Evolutionary conservation across 2,113 vertebrate species (phyloP), one percentile per base, ranked within the genome.

Genomic region (Psophia crepitans): DNA sequence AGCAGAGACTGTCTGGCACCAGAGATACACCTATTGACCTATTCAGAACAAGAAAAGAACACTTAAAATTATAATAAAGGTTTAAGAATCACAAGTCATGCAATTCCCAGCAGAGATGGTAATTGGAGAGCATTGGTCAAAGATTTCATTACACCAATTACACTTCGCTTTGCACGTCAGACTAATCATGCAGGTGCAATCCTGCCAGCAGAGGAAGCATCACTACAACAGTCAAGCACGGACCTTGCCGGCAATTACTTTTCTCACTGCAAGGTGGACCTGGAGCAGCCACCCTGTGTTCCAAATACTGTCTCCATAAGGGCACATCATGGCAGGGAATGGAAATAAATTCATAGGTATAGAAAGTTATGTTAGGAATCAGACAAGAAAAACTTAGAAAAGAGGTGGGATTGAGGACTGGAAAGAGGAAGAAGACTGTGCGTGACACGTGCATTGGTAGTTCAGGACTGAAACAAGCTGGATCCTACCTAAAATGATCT

Each of bases 171-270:
- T 66, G 39, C 10, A 14, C 26, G 28, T 48, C 61, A 85, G 32
- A 44, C 53, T 68, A 56, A 85, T 24, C 43, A 68, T 1, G 6
- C 39, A 60, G 35, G 33, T 64, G 57, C 9, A 4, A 60, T 30
- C 44, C 80, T 86, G 86, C 14, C 65, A 79, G 66, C 49, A 65
- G 0, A 5, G 82, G 56, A 37, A 79, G 79, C 53, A 60, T 56
- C 5, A 0, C 48, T 82, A 7, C 23, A 64, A 69, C 35, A 83
- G 83, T 27, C 2, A 12, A 58, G 70, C 32, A 64, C 0, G 0
- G 48, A 43, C 61, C 33, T 71, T 46, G 18, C 43, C 51, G 53
- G 66, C 48, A 63, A 14, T 33, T 5, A 12, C 8, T 61, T 41
- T 17, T 60, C 65, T 37, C 30, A 23, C 22, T 16, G 41, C 1